Conservation (phyloP, 2,797 vertebrate genomes). For the Eptatretus atami region DNA sequence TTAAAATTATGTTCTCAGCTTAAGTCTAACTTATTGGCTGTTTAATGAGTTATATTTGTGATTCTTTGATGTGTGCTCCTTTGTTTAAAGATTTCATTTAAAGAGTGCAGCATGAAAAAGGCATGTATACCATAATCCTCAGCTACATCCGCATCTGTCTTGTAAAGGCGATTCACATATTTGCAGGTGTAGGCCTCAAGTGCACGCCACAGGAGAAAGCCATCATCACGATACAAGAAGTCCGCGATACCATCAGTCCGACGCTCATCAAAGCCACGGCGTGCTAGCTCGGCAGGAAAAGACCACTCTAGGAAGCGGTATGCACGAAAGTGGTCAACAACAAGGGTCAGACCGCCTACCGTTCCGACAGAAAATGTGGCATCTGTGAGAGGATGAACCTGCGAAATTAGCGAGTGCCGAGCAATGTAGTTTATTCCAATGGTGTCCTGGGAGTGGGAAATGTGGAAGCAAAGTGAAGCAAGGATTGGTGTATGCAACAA, state of each 20-base stretch:
- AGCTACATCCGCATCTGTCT: not conserved
- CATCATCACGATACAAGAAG: slow-evolving; percentile 2
- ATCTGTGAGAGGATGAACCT: not conserved
- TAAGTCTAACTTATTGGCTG: too few species aligned
- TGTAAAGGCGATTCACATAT: not conserved
- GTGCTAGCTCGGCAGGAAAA: not conserved
- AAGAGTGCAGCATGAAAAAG: not conserved
- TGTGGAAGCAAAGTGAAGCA: too few species aligned
- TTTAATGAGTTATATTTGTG: too few species aligned
- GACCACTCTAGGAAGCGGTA: not conserved
- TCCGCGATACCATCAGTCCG: not conserved
- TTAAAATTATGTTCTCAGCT: too few species aligned
- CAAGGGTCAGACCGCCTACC: slow-evolving; percentile 1
- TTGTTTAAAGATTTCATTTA: not conserved
- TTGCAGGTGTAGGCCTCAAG: not conserved
- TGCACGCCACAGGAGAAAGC: not conserved
- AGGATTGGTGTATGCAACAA: too few species aligned
- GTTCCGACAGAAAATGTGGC: slow-evolving; percentile 2
- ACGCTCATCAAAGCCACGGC: not conserved
- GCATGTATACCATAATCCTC: not conserved
- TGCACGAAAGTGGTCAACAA: not conserved
- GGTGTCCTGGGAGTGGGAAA: not conserved
- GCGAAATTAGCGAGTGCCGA: slow-evolving; percentile 1
- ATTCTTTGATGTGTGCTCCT: not conserved
- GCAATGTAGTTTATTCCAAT: slow-evolving; percentile 4